Percentiles rank a stretch among this genome's conserved stretches.
Conservation (phyloP, 1,140 invertebrate species). For the Cyphomyrmex costatus region DNA sequence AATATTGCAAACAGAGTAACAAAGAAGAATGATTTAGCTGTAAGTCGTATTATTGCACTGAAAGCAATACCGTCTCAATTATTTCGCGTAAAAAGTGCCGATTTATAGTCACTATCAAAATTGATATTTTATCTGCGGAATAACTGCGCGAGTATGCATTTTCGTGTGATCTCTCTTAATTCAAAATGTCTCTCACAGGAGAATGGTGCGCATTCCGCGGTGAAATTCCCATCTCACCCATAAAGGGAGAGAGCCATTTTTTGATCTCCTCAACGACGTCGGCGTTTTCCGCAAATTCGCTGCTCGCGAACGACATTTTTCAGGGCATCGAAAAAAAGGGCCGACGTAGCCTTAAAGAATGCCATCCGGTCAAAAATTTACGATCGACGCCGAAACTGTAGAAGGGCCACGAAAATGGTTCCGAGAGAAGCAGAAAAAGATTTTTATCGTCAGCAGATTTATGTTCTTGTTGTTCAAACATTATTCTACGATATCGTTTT, state of each 20-base stretch:
- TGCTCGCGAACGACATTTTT: slow-evolving; percentile 40
- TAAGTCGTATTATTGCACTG: neutral
- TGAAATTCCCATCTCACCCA: slow-evolving; percentile 31
- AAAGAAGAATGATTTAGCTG: neutral
- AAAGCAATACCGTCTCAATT: neutral
- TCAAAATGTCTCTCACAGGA: slow-evolving; percentile 36
- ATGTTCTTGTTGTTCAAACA: slow-evolving; percentile 5
- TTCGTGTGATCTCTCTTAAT: slow-evolving; percentile 26
- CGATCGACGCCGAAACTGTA: slow-evolving; percentile 41
- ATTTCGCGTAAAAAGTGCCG: neutral
- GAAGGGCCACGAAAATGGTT: slow-evolving; percentile 34
- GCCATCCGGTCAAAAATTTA: slow-evolving; percentile 45
- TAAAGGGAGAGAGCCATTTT: slow-evolving; percentile 36
- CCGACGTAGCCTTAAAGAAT: slow-evolving; percentile 41
- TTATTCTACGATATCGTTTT: neutral
- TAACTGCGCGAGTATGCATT: neutral
- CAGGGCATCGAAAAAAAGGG: slow-evolving; percentile 50
- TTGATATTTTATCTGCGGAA: slow-evolving; percentile 2
- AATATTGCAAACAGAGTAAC: neutral
- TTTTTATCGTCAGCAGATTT: slow-evolving; percentile 35
- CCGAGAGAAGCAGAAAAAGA: slow-evolving; percentile 1
- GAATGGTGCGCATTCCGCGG: slow-evolving; percentile 11
- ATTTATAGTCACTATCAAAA: neutral
- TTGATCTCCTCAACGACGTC: slow-evolving; percentile 41
- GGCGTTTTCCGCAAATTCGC: slow-evolving; percentile 55